Base-by-base conservation (phyloP, 2,888 invertebrate genomes). In the Clistopyga incitator region DNA sequence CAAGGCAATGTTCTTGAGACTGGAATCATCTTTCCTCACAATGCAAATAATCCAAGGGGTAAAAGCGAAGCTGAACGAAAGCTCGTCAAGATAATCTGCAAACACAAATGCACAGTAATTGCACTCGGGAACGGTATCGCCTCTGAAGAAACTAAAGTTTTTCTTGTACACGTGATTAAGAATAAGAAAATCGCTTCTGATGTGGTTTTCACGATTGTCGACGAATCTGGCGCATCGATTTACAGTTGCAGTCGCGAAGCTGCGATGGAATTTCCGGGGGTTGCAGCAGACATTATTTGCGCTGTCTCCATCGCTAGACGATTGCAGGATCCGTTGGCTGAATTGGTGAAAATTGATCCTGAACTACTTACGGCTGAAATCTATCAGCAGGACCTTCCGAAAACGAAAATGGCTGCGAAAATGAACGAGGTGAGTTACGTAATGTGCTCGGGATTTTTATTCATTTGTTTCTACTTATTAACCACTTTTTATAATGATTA, bases 281-380 rank as follows among this genome's bases (percentile, higher is more conserved):
- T 98, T 94, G 98, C 98, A 91, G 96, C 96, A 1, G 98, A 97
- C 92, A 93, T 98, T 45, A 96, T 98, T 52, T 94, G 95, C 84
- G 93, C 94, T 89, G 95, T 97, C 67, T 97, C 97, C 0, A 96
- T 99, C 86, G 98, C 98, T 0, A 95, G 98, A 89, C 95, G 98
- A 89, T 94, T 98, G 0, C 96, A 98, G 91, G 98, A 99, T 94
- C 99, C 99, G 0, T 93, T 99, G 81, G 96, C 97, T 54, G 99
- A 99, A 93, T 95, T 98, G 82, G 98, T 99, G 0, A 99, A 99
- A 94, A 96, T 99, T 13, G 98, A 98, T 84, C 98, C 98, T 0
- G 96, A 97, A 89, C 97, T 98, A 93, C 94, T 99, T 84, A 98
- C 98, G 0, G 97, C 99, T 3, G 99, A 99, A n/a, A 97, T 98